These are phyloP conservation scores for Ptychochromis oligacanthus DNA, from an alignment of 2,113 vertebrate genomes.

Conservation along the genomic window DNA sequence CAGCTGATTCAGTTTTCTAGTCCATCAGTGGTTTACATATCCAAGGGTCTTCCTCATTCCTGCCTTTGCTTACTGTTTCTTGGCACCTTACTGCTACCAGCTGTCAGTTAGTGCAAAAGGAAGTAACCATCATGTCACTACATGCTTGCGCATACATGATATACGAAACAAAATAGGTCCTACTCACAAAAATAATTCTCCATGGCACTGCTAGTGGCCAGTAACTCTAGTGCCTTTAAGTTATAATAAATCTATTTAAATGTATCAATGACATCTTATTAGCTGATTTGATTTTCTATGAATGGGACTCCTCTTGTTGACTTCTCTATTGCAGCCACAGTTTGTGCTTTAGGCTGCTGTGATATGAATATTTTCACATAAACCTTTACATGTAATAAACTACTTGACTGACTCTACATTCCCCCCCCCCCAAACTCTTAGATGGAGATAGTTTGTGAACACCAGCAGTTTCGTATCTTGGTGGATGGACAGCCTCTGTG, in stretches of 20 bases:
- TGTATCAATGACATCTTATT: neutral
- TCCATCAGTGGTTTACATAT: neutral
- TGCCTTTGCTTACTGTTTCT: neutral
- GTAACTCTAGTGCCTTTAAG: neutral
- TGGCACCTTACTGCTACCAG: neutral
- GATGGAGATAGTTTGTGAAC: conserved; percentile 93
- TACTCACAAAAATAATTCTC: neutral
- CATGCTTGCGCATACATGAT: neutral
- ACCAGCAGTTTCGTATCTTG: conserved; percentile 90
- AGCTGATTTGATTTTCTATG: neutral
- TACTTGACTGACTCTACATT: neutral
- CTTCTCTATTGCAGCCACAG: neutral
- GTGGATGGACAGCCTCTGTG: conserved; percentile 90
- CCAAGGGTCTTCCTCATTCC: neutral
- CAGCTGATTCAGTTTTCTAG: neutral
- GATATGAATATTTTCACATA: neutral
- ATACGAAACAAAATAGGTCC: neutral
- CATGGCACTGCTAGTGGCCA: neutral
- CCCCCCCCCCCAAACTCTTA: conserved; percentile 43
- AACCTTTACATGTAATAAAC: neutral
- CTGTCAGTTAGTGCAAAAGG: neutral
- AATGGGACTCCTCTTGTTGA: neutral
- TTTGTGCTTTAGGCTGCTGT: neutral
- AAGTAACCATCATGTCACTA: neutral
- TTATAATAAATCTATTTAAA: neutral